Conservation (phyloP, 2,888 invertebrate species). For the Parnassius smintheus region DNA sequence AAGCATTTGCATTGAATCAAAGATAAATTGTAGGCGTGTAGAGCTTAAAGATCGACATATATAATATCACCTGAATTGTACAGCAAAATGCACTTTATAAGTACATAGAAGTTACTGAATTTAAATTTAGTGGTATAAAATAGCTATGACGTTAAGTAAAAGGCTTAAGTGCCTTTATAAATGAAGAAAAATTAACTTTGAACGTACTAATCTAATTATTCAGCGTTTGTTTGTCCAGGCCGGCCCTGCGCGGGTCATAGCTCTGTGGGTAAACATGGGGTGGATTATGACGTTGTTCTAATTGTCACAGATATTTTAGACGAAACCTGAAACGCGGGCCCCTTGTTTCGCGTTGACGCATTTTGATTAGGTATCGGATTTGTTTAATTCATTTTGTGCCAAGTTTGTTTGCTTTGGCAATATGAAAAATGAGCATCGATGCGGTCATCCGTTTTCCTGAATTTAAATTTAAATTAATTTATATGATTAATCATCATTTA, state of each 20-base stretch:
- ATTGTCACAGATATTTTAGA: conserved; percentile 64
- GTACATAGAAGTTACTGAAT: too few species aligned
- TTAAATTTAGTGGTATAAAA: neutral
- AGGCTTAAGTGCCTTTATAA: conserved; percentile 20
- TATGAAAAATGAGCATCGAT: conserved; percentile 19
- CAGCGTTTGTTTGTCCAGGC: conserved; percentile 47
- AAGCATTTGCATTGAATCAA: too few species aligned
- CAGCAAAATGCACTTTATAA: too few species aligned
- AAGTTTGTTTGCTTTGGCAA: conserved; percentile 28
- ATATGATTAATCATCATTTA: too few species aligned
- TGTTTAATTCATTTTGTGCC: conserved; percentile 44
- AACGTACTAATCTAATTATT: conserved; percentile 54
- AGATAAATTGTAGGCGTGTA: too few species aligned
- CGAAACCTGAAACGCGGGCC: conserved; percentile 51
- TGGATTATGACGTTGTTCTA: conserved; percentile 73
- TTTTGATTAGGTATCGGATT: conserved; percentile 58
- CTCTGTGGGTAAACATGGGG: conserved; percentile 48
- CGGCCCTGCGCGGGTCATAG: conserved; percentile 38
- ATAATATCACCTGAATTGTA: too few species aligned
- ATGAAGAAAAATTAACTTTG: conserved; percentile 20
- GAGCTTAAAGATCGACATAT: too few species aligned
- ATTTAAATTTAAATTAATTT: neutral
- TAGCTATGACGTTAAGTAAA: conserved; percentile 4
- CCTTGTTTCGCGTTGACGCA: conserved; percentile 67
- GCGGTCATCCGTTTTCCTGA: neutral